Percentiles rank a stretch among this genome's conserved stretches.
Evolutionary conservation across 2,113 vertebrate genomes (phyloP).

Genomic region (Melanostigma gelatinosum): DNA sequence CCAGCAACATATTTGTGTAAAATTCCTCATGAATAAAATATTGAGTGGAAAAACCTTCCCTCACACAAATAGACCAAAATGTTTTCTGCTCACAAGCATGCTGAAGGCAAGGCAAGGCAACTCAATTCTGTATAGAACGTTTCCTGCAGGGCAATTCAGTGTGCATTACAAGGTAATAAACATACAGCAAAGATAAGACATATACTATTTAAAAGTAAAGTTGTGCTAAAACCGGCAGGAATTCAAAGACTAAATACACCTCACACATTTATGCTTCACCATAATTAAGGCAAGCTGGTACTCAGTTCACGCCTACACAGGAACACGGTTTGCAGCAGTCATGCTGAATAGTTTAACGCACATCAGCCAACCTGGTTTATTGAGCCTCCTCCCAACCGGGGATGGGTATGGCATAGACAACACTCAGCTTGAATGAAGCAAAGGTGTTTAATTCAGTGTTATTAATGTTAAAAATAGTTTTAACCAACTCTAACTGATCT

Average conservation of each 20-base stretch:
- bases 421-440: background rate
- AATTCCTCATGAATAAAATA: constrained; percentile 71
- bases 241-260: background rate
- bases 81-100: background rate
- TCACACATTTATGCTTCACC: background rate
- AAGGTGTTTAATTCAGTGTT: constrained; percentile 10
- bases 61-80: constrained; percentile 24
- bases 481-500: constrained; percentile 23
- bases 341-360: background rate
- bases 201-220: background rate
- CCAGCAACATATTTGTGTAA: constrained; percentile 65
- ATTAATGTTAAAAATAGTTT: constrained; percentile 37
- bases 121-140: background rate
- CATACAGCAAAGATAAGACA: background rate
- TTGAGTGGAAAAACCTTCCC: constrained; percentile 39
- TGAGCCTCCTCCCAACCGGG: background rate
- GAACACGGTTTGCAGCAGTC: background rate
- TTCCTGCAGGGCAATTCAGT: background rate
- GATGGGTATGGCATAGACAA: background rate
- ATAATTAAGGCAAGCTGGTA: background rate
- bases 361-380: background rate
- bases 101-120: background rate
- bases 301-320: background rate
- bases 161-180: background rate
- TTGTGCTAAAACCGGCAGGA: background rate